phyloP scores from a whole-genome alignment of 2,113 vertebrate species.

The Suricata suricatta region DNA sequence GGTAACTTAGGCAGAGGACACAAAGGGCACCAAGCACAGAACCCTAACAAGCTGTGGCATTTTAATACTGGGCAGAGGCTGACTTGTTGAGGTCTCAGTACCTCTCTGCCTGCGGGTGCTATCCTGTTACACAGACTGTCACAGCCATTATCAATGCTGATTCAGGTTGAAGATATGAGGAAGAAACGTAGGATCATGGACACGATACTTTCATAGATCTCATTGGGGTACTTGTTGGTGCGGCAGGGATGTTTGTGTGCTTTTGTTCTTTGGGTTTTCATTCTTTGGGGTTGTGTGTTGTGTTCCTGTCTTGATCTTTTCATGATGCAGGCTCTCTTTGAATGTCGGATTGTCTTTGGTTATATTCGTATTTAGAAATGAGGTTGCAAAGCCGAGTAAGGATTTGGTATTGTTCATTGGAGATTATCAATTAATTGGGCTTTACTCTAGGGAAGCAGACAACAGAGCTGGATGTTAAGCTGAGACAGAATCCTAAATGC shows the following conservation, averaged over 20 bases:
- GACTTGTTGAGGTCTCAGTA: not conserved
- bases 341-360: not conserved
- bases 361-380: slow-evolving; percentile 1
- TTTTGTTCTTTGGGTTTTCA: not conserved
- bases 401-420: not conserved
- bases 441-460: not conserved
- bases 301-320: not conserved
- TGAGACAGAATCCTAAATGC: not conserved
- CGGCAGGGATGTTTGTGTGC: not conserved
- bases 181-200: not conserved
- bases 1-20: not conserved
- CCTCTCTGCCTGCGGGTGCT: not conserved
- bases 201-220: not conserved
- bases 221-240: not conserved
- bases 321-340: not conserved
- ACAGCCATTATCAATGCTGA: not conserved
- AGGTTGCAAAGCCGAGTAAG: not conserved
- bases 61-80: not conserved
- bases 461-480: not conserved
- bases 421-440: not conserved
- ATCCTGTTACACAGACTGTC: not conserved
- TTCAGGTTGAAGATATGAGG: not conserved
- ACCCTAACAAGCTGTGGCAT: not conserved
- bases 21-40: not conserved
- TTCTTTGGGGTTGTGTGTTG: not conserved